Conservation (phyloP, 2,113 vertebrate species). For the Cepphus grylle region DNA sequence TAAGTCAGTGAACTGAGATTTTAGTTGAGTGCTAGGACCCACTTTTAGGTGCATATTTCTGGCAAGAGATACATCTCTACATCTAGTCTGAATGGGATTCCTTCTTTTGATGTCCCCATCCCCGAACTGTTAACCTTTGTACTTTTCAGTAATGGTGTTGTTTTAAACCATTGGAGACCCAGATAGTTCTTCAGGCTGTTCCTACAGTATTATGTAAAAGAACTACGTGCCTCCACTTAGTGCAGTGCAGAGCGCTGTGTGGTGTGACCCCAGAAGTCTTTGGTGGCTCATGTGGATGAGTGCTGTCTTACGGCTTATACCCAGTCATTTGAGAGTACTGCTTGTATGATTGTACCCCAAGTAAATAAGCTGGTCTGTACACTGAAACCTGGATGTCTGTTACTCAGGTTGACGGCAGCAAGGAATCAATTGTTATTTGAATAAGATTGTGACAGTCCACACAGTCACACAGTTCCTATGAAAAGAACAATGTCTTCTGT, state of each 20-base stretch:
- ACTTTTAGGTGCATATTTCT: not conserved
- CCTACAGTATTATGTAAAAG: not conserved
- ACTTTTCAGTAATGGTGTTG: not conserved
- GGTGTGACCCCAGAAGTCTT: not conserved
- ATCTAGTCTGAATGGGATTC: not conserved
- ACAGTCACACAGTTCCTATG: not conserved
- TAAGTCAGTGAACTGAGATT: not conserved
- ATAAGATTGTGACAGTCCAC: not conserved
- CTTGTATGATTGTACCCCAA: no score
- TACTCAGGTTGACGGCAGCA: not conserved
- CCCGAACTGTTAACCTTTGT: not conserved
- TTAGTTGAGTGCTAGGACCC: not conserved
- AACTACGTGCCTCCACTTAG: accelerated
- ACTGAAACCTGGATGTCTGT: not conserved
- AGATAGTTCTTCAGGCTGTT: not conserved
- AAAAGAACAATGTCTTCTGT: not conserved
- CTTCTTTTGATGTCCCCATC: not conserved
- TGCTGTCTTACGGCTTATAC: not conserved
- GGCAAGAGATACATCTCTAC: not conserved
- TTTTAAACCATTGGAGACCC: not conserved
- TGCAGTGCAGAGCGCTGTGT: accelerated
- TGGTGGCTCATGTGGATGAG: not conserved
- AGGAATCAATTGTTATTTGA: not conserved
- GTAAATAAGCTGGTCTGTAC: not conserved
- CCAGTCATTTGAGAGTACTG: not conserved